phyloP scores from a whole-genome alignment of 2,113 vertebrate genomes.

The Burhinus oedicnemus region DNA sequence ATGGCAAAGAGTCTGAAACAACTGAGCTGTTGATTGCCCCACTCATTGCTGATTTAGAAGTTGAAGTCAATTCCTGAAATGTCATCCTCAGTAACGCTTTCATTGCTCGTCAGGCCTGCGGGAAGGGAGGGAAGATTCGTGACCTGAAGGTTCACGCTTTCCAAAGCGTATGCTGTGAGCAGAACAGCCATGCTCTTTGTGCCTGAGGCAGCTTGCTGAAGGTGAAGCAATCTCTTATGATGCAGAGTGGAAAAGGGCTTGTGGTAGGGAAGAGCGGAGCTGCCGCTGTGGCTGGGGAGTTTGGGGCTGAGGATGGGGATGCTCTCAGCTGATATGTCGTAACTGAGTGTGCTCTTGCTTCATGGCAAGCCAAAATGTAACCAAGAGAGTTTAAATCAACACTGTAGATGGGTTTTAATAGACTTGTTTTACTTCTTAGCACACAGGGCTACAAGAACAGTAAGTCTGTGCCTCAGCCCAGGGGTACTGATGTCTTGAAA shows the following conservation, averaged over 20 bases:
- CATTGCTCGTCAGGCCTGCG: neutral
- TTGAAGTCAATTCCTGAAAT: neutral
- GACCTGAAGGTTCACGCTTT: neutral
- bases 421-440: neutral
- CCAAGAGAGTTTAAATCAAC: rapidly evolving
- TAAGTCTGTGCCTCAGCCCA: neutral
- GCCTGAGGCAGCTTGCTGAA: neutral
- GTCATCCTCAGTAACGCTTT: neutral
- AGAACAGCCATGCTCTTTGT: neutral
- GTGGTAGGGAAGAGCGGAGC: neutral
- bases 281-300: neutral
- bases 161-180: neutral
- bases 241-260: neutral
- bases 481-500: neutral
- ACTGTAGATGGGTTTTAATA: rapidly evolving
- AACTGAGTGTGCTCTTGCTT: neutral
- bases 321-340: rapidly evolving
- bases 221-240: neutral
- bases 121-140: neutral
- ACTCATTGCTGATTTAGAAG: neutral
- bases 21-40: neutral
- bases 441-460: neutral
- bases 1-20: neutral
- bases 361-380: neutral
- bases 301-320: neutral